Percentiles rank a stretch among this genome's conserved stretches.
Evolutionary conservation across 1,140 invertebrate species (phyloP).

Genomic region (Brachionus asplanchnoidis): DNA sequence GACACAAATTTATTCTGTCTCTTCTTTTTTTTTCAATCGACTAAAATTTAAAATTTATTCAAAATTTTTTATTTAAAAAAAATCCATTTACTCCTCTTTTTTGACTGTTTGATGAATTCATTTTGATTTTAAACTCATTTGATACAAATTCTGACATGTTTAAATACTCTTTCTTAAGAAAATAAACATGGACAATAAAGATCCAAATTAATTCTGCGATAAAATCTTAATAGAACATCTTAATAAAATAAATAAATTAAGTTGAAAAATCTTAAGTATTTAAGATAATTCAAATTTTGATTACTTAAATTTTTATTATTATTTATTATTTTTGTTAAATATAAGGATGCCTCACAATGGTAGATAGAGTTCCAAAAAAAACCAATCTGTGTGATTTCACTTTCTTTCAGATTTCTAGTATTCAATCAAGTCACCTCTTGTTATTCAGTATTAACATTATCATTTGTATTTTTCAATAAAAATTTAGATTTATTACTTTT

Average conservation of each 20-base stretch:
- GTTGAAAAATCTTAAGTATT: not conserved
- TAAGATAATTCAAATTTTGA: too few relatives aligned
- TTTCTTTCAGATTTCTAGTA: too few relatives aligned
- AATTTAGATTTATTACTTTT: too few relatives aligned
- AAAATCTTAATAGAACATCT: not conserved
- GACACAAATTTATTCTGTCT: not conserved
- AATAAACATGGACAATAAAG: not conserved
- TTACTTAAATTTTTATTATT: too few relatives aligned
- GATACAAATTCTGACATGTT: not conserved
- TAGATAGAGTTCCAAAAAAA: too few relatives aligned
- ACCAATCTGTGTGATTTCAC: too few relatives aligned
- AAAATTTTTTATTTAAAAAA: not conserved
- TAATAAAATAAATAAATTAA: not conserved
- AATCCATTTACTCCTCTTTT: not conserved
- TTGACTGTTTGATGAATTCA: not conserved
- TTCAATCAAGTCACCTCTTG: too few relatives aligned
- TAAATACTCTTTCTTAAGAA: not conserved
- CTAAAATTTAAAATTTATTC: not conserved
- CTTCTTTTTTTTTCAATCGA: conserved; percentile 11
- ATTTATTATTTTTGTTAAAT: too few relatives aligned
- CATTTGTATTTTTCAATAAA: too few relatives aligned
- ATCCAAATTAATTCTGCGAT: not conserved
- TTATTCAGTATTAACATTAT: too few relatives aligned
- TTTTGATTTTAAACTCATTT: not conserved
- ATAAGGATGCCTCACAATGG: too few relatives aligned